Conservation (phyloP, 2,888 invertebrate genomes). For the Temnothorax ravouxi region DNA sequence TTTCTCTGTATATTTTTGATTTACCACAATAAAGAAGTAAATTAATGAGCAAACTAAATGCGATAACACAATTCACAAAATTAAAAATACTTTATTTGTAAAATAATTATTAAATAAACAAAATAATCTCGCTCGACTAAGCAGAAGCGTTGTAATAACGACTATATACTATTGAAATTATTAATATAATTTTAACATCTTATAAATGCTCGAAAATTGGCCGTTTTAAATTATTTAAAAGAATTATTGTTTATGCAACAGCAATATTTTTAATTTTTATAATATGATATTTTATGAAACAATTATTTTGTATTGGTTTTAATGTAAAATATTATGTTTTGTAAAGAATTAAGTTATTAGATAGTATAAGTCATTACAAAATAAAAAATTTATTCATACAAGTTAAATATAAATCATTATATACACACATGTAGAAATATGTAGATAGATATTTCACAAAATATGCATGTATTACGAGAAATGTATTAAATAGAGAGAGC, state of each 20-base stretch:
- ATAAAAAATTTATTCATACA: not conserved
- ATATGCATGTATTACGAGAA: not conserved
- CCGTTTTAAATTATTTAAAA: too few species aligned
- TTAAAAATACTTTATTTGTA: constrained; percentile 19
- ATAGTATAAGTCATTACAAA: not conserved
- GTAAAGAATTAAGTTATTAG: not conserved
- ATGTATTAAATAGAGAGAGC: not conserved
- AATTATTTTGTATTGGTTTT: not conserved
- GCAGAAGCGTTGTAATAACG: too few species aligned
- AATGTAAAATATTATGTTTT: not conserved
- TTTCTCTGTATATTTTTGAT: not conserved
- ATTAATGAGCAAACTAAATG: not conserved
- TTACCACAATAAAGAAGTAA: not conserved
- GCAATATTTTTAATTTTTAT: constrained; percentile 7
- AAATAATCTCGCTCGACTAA: too few species aligned
- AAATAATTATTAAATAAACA: not conserved
- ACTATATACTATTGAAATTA: too few species aligned
- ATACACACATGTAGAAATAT: not conserved
- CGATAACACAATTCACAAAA: not conserved
- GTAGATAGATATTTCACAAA: not conserved
- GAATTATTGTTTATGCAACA: not conserved
- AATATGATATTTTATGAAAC: constrained; percentile 13
- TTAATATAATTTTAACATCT: too few species aligned
- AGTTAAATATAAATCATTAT: not conserved
- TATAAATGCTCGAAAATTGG: too few species aligned